Evolutionary conservation across 2,113 vertebrate genomes (phyloP).

Genomic region (Barbus barbus): DNA sequence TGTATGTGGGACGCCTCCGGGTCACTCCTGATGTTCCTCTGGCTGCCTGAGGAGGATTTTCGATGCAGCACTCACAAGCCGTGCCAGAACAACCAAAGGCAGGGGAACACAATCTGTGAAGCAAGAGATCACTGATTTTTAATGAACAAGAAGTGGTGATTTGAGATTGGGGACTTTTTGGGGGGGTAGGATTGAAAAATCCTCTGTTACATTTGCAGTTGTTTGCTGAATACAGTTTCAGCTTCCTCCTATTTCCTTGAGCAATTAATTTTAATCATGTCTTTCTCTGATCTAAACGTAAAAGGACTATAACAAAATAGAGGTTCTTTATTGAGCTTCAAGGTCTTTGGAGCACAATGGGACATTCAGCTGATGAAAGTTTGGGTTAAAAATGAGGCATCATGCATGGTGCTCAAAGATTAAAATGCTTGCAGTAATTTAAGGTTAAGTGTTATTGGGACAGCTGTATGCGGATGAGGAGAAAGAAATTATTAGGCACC

Average conservation of each 20-base stretch:
- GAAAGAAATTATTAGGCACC: neutral
- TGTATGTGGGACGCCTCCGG: slow-evolving; percentile 65
- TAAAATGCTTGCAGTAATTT: neutral
- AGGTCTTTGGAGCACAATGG: slow-evolving; percentile 41
- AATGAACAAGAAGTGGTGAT: slow-evolving; percentile 52
- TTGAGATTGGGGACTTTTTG: neutral
- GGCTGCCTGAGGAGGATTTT: slow-evolving; percentile 61
- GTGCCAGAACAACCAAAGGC: slow-evolving; percentile 54
- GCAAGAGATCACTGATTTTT: slow-evolving; percentile 66
- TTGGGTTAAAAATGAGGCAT: neutral
- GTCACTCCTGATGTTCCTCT: slow-evolving; percentile 68
- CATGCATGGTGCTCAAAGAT: neutral
- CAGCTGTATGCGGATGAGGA: neutral
- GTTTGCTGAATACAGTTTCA: slow-evolving; percentile 24
- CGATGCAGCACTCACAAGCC: slow-evolving; percentile 56
- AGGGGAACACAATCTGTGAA: slow-evolving; percentile 65
- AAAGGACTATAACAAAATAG: slow-evolving; percentile 43
- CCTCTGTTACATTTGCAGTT: neutral
- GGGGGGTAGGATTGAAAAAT: slow-evolving; percentile 55
- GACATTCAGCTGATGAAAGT: slow-evolving; percentile 51
- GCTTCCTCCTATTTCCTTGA: slow-evolving; percentile 25
- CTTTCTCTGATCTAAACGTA: slow-evolving; percentile 44
- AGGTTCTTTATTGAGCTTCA: slow-evolving; percentile 39
- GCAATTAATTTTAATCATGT: slow-evolving; percentile 44
- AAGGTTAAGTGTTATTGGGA: neutral